These are phyloP conservation scores for Lasius platythorax DNA, from an alignment of 2,888 invertebrate genomes.

Conservation along the genomic window DNA sequence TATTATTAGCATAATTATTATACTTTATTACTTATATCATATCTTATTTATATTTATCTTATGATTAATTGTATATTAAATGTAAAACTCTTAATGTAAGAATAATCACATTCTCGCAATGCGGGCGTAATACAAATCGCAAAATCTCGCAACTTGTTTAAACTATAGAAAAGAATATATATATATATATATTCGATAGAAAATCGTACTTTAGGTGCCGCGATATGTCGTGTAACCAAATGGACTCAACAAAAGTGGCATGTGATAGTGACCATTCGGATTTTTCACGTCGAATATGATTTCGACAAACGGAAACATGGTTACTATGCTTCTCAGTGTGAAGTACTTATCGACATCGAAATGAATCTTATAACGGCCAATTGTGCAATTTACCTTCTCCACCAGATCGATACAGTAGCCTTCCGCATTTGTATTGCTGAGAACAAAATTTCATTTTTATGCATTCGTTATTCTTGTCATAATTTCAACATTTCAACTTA, in stretches of 20 bases:
- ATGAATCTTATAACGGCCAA: conserved; percentile 91
- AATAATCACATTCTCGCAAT: background rate
- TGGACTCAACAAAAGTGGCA: conserved; percentile 92
- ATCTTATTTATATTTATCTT: too few species aligned
- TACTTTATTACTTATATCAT: background rate
- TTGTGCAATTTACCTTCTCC: conserved; percentile 87
- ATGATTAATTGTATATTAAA: background rate
- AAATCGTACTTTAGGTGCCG: conserved; percentile 87
- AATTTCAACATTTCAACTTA: background rate
- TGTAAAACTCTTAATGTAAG: background rate
- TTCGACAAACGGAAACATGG: conserved; percentile 93
- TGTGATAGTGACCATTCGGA: conserved; percentile 90
- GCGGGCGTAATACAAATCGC: background rate
- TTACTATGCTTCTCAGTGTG: conserved; percentile 87
- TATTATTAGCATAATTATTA: background rate
- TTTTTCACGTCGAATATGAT: conserved; percentile 90
- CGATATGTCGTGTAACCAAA: conserved; percentile 93
- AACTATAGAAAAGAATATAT: too few species aligned
- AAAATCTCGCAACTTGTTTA: background rate
- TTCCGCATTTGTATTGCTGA: conserved; percentile 88
- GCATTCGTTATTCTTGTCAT: background rate
- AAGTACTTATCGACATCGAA: conserved; percentile 92
- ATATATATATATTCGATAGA: background rate
- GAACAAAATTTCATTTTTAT: conserved; percentile 60
- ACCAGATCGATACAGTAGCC: conserved; percentile 90